phyloP scores from a whole-genome alignment of 1,140 invertebrate genomes.

The Calliopsis andreniformis region DNA sequence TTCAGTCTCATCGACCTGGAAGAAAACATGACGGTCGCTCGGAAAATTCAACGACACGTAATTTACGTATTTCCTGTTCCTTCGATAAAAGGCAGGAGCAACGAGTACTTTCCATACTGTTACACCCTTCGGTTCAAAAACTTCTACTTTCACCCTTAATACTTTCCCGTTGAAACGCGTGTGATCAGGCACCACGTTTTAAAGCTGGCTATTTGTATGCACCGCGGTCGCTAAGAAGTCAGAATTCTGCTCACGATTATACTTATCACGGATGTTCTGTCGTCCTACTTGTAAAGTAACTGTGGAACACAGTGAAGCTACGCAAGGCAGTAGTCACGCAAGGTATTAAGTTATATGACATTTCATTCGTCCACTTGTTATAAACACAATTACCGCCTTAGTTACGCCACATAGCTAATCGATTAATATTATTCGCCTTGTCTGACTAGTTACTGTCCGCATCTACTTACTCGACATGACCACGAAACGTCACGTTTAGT shows the following conservation, averaged over 20 bases:
- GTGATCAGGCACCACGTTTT: background rate
- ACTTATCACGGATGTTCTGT: background rate
- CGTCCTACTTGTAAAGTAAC: background rate
- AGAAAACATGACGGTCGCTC: background rate
- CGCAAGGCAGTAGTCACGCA: background rate
- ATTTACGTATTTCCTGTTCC: background rate
- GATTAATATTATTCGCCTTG: background rate
- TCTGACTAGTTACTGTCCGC: conserved; percentile 28
- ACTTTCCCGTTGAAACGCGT: too few species aligned
- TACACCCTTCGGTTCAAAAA: background rate
- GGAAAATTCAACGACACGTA: background rate
- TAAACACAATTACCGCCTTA: conserved; percentile 42
- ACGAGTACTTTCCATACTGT: background rate
- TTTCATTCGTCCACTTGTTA: conserved; percentile 25
- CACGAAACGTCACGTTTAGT: background rate
- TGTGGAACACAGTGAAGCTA: background rate
- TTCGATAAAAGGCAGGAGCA: too few species aligned
- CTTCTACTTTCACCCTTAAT: too few species aligned
- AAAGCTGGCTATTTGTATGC: background rate
- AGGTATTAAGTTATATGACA: conserved; percentile 9
- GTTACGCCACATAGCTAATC: conserved; percentile 28
- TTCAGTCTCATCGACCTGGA: background rate
- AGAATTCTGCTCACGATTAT: background rate
- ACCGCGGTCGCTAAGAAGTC: background rate
- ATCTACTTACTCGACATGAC: conserved; percentile 8